Evolutionary conservation across 2,888 invertebrate genomes (phyloP), one percentile per base, ranked within the genome.

Genomic region (Drosophila heteroneura): DNA sequence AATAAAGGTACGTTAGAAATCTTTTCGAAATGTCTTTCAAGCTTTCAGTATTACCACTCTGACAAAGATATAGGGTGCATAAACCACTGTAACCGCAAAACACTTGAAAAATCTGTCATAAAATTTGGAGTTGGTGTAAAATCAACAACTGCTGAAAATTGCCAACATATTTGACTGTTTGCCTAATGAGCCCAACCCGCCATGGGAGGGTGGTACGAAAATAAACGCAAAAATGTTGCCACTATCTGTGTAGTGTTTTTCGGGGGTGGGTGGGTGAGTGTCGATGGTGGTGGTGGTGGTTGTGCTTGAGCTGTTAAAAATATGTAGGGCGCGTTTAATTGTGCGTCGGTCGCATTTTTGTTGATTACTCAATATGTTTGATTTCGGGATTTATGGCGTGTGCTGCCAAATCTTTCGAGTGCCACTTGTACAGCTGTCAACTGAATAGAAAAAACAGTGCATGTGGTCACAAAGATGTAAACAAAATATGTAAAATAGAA

Each of bases 311-410:
- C 51, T 14, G 51, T 33, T 16, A 26, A 22, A 66, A 66, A 67
- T 73, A 67, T 69, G 67, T 62, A 47, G 81, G 59, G 37, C 72
- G 67, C 62, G 33, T 60, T 68, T 68, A 76, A 78, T 81, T 74
- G 78, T 51, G 66, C 61, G 56, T 62, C 51, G 74, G 52, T 49
- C 19, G 52, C 49, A 22, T 63, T 68, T 91, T 91, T 92, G 91
- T 91, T 92, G 92, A 92, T 92, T 92, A 92, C 88, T 92, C 92
- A 92, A 92, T 92, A 91, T 92, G 92, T 87, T 92, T 91, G 87
- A 91, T 92, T 92, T 85, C 66, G 78, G 85, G 89, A 88, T 89
- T 81, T 82, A 60, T 77, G 78, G 79, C 74, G 81, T 75, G 64
- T 74, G 74, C 65, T 14, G 57, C 54, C 28, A 73, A 80, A 74